Evolutionary conservation across 2,888 invertebrate genomes (phyloP), one percentile per base, ranked within the genome.

Genomic region (Pandemis corylana): DNA sequence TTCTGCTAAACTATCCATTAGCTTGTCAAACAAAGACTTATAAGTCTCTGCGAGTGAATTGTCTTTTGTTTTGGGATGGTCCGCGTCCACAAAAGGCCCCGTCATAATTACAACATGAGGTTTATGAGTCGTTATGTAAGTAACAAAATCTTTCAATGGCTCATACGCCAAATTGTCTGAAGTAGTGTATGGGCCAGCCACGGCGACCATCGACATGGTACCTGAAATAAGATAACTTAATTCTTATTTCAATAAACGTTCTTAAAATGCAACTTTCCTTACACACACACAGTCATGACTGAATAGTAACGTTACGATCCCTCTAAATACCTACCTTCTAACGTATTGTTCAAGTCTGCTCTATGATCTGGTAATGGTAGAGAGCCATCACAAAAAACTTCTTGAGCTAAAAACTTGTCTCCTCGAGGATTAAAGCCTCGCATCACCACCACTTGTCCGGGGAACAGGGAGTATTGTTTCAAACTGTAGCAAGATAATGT

Each of bases 161-260:
- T 98, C 97, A 85, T 97, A 98, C 0, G 95, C 90, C 72, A 98
- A 88, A 86, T 97, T 97, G 82, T 97, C 97, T 2, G 95, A 95
- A 5, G 97, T 95, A 0, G 98, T 97, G 85, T 96, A 99, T 0
- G 99, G 99, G 0, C 98, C 99, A 41, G 97, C 95, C 1, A 97
- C 98, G 59, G 97, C 92, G 13, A 98, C 95, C 75, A 98, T 91
- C 80, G 96, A 96, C 68, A 97, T 77, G 77, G 95, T 93, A 51
- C 95, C 96, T 93, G 77, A n/a, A 79, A 77, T 62, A 53, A 64
- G n/a, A 68, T 42, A 53, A 20, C 3, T 10, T 44, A 20, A 20
- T 7, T 6, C 56, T 2, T 28, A 59, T 59, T 28, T 59, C 59
- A 28, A 28, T 28, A 12, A 59, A 15, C n/a, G 20, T 7, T 28